phyloP scores from a whole-genome alignment of 1,140 invertebrate genomes.

The Condylostylus longicornis region DNA sequence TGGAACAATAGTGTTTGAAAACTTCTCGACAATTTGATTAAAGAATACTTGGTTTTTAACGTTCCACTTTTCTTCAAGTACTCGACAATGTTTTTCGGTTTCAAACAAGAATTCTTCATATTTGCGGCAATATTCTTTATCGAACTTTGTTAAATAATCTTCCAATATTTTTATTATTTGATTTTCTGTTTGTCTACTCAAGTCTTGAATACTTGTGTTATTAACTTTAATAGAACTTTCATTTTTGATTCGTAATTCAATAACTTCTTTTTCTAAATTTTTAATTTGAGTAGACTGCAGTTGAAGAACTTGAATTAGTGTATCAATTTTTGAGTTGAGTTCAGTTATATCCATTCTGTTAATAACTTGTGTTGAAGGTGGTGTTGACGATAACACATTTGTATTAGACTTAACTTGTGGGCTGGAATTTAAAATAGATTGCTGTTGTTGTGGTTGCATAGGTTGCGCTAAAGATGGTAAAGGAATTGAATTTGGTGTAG shows the following conservation, averaged over 20 bases:
- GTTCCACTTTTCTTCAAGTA: too few relatives aligned
- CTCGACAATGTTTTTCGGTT: too few relatives aligned
- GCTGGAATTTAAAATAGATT: too few relatives aligned
- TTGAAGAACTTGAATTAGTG: conserved; percentile 23
- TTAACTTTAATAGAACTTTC: too few relatives aligned
- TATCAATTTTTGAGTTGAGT: conserved; percentile 20
- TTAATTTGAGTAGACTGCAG: conserved; percentile 22
- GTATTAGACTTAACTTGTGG: too few relatives aligned
- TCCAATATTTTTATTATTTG: conserved; percentile 28
- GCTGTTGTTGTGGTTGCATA: too few relatives aligned
- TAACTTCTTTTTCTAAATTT: conserved; percentile 19
- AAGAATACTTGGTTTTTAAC: too few relatives aligned
- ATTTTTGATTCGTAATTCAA: too few relatives aligned
- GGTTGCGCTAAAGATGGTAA: too few relatives aligned
- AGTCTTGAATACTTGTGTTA: conserved; percentile 20
- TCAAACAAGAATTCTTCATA: conserved; percentile 21
- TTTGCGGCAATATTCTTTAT: conserved; percentile 31
- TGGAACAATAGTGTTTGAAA: conserved; percentile 36
- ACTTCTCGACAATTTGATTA: conserved; percentile 32
- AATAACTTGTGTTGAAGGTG: too few relatives aligned
- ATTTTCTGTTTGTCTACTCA: conserved; percentile 29
- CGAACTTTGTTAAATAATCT: conserved; percentile 29
- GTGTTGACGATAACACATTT: too few relatives aligned
- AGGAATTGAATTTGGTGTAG: conserved; percentile 21
- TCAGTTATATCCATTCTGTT: conserved; percentile 15